These are phyloP conservation scores for Stegodyphus mimosarum DNA, from an alignment of 1,140 invertebrate species.

Conservation along the genomic window DNA sequence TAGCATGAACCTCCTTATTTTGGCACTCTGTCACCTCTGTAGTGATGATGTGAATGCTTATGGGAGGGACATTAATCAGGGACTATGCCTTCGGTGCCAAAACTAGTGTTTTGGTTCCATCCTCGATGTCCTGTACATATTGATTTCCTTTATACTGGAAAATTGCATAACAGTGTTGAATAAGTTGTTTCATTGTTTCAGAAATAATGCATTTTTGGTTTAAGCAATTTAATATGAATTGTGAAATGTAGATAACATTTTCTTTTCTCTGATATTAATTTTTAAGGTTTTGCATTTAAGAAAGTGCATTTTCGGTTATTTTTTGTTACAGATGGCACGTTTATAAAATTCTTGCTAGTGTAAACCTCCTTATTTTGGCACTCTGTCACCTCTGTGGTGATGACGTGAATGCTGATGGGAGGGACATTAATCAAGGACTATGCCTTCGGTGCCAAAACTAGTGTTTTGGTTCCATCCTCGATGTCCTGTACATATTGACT, in stretches of 20 bases:
- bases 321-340: no score
- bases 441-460: constrained; percentile 44
- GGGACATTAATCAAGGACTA: not conserved
- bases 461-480: constrained; percentile 45
- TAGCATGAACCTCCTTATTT: constrained; percentile 39
- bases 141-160: no score
- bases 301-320: no score
- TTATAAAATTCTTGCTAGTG: no score
- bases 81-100: constrained; percentile 45
- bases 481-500: constrained; percentile 16
- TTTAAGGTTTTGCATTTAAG: no score
- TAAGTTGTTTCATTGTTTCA: no score
- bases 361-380: constrained; percentile 46
- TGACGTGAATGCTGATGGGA: constrained; percentile 43
- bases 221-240: no score
- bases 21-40: constrained; percentile 34
- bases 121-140: constrained; percentile 28
- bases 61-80: constrained; percentile 12
- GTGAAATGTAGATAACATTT: no score
- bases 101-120: constrained; percentile 35
- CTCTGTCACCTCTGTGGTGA: constrained; percentile 27
- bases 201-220: no score
- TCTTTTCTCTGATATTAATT: no score
- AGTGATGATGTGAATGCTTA: constrained; percentile 45
- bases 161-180: no score